Evolutionary conservation across 2,888 invertebrate species (phyloP).

Genomic region (Pseudococcus viburni): DNA sequence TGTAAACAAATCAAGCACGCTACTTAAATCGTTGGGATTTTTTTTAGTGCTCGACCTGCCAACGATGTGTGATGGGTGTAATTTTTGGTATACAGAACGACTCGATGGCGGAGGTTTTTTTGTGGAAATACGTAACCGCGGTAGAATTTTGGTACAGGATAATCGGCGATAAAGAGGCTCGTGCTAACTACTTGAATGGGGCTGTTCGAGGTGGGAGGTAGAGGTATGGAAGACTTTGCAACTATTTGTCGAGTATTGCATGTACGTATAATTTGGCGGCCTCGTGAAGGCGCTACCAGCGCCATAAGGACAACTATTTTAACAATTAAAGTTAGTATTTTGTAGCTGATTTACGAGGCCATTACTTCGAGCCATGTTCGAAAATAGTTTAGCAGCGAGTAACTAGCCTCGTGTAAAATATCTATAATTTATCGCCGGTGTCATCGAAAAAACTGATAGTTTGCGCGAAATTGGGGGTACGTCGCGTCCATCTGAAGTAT

Average conservation of each 20-base stretch:
- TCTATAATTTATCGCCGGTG: conserved; percentile 4
- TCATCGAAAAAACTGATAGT: conserved; percentile 21
- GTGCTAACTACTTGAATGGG: neutral
- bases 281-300: conserved; percentile 2
- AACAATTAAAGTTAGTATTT: conserved; percentile 47
- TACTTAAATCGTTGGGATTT: neutral
- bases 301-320: conserved; percentile 9
- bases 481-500: conserved; percentile 4
- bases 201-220: neutral
- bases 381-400: conserved; percentile 27
- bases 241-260: conserved; percentile 44
- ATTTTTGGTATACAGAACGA: no score
- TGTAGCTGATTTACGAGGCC: conserved; percentile 50
- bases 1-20: conserved; percentile 32
- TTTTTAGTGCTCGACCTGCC: neutral
- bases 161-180: neutral
- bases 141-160: neutral
- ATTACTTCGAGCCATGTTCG: conserved; percentile 38
- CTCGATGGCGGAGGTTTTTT: no score
- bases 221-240: conserved; percentile 34
- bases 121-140: no score
- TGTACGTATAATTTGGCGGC: conserved; percentile 14
- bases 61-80: neutral
- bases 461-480: neutral
- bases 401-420: conserved; percentile 4